A percentile compares a stretch with the other conserved stretches of the same genome.
phyloP scores from a whole-genome alignment of 1,140 invertebrate genomes.

The Drosophila ohnishii region DNA sequence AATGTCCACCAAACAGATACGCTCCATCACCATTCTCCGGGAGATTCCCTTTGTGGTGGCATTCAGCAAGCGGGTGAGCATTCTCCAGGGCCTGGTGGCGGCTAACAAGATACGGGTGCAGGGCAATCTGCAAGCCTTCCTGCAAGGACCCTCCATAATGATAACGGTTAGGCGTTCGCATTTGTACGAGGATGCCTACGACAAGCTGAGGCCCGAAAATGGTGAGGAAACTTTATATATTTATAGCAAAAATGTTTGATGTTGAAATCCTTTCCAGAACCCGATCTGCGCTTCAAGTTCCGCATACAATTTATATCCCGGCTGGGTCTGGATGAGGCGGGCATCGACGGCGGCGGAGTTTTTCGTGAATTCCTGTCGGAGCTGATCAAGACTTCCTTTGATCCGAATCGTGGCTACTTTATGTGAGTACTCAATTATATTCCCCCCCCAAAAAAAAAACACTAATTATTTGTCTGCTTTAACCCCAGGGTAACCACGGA shows the following conservation, averaged over 20 bases:
- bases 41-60: constrained; percentile 97
- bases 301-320: constrained; percentile 95
- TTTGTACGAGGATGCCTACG: constrained; percentile 98
- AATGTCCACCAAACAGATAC: constrained; percentile 93
- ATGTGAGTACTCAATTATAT: constrained; percentile 49
- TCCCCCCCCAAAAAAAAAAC: no score
- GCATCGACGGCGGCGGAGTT: constrained; percentile 97
- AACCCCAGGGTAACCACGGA: constrained; percentile 90
- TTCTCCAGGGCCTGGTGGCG: constrained; percentile 89
- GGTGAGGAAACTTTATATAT: constrained; percentile 83
- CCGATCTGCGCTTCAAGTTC: constrained; percentile 92
- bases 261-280: constrained; percentile 86
- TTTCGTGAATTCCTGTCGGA: constrained; percentile 96
- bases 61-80: constrained; percentile 93
- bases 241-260: neutral
- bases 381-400: constrained; percentile 96
- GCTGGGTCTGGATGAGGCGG: constrained; percentile 95
- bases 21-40: constrained; percentile 93
- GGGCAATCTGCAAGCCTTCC: constrained; percentile 88
- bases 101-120: constrained; percentile 85
- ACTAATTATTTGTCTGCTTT: neutral
- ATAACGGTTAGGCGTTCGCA: constrained; percentile 94
- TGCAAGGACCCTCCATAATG: constrained; percentile 90
- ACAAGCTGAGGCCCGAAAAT: constrained; percentile 95
- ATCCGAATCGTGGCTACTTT: constrained; percentile 98